Evolutionary conservation across 2,113 vertebrate genomes (phyloP).

Genomic region (Mesoclemmys tuberculata): DNA sequence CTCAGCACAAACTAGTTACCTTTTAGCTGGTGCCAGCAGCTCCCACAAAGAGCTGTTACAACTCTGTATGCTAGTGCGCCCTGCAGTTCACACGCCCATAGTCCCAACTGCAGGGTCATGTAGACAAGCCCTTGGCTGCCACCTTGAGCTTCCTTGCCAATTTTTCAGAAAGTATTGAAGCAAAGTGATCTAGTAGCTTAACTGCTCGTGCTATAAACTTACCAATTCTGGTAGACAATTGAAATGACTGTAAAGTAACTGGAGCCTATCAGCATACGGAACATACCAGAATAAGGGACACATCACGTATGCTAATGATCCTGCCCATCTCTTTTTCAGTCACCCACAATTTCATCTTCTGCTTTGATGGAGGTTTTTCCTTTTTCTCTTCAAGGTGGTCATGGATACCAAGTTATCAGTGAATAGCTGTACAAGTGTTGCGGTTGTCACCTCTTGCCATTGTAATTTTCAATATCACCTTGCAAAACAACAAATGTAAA

Average conservation of each 20-base stretch:
- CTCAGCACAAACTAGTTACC: neutral
- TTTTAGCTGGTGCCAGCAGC: neutral
- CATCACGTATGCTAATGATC: rapidly evolving
- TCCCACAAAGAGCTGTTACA: neutral
- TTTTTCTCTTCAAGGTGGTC: neutral
- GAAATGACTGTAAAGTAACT: neutral
- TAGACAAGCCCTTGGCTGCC: neutral
- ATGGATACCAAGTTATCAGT: neutral
- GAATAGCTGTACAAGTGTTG: neutral
- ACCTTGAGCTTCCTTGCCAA: neutral
- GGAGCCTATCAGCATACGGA: no score
- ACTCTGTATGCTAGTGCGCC: neutral
- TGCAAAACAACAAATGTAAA: neutral
- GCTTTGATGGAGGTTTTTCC: neutral
- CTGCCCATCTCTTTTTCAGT: neutral
- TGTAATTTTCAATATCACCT: neutral
- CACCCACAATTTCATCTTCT: neutral
- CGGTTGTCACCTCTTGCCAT: neutral
- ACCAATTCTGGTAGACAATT: neutral
- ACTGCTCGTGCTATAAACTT: neutral
- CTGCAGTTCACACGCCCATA: neutral
- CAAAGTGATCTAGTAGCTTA: neutral
- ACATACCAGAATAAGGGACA: neutral
- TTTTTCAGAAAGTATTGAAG: neutral
- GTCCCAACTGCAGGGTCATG: neutral